Percentiles rank a stretch among this genome's conserved stretches.
These are phyloP conservation scores for Cephus nigrinus DNA, from an alignment of 2,888 invertebrate species.

Conservation along the genomic window DNA sequence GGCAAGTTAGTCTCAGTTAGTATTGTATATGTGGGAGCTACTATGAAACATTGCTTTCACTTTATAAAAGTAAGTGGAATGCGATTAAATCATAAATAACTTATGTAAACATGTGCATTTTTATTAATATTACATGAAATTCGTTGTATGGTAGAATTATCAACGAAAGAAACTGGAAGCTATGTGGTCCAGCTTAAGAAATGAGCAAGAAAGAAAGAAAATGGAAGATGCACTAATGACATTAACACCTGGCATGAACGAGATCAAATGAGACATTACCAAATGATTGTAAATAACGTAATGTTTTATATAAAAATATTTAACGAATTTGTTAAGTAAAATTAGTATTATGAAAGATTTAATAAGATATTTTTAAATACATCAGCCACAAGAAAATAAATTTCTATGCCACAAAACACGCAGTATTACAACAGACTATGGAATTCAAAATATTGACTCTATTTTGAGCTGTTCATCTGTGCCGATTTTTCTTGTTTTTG, in stretches of 20 bases:
- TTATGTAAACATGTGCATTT: not conserved
- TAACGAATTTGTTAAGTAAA: not conserved
- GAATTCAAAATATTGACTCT: not conserved
- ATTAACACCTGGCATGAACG: constrained; percentile 53
- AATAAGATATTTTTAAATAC: not conserved
- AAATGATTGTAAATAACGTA: not conserved
- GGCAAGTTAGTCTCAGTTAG: constrained; percentile 72
- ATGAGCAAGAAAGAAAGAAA: constrained; percentile 72
- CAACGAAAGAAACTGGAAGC: constrained; percentile 76
- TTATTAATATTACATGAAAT: not conserved
- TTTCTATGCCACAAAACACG: not conserved
- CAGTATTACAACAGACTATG: not conserved
- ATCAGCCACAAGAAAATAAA: not conserved
- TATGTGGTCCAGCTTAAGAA: constrained; percentile 72
- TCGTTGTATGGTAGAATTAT: constrained; percentile 67
- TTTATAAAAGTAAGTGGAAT: constrained; percentile 69
- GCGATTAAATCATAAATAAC: not conserved
- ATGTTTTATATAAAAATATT: constrained; percentile 1
- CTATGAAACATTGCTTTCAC: constrained; percentile 82
- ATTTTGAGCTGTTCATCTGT: not conserved
- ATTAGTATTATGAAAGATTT: not conserved
- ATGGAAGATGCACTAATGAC: constrained; percentile 67
- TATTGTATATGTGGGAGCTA: constrained; percentile 81
- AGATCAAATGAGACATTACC: constrained; percentile 41
- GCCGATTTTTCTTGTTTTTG: not conserved